Evolutionary conservation across 2,797 vertebrate species (phyloP), one percentile per base, ranked within the genome.

Genomic region (Aselliscus stoliczkanus): DNA sequence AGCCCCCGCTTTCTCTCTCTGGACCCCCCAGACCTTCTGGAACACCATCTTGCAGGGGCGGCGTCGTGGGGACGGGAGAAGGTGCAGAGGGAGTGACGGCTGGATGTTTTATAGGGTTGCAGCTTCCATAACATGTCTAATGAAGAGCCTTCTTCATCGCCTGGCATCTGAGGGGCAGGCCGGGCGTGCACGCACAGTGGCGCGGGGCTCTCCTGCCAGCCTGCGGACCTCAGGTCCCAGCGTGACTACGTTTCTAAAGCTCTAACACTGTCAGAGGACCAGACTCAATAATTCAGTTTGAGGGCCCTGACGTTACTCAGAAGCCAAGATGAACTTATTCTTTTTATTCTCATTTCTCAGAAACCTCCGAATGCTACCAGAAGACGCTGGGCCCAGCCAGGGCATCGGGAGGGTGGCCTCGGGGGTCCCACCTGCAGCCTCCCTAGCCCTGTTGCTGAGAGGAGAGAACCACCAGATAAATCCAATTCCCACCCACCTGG

Each of bases 31-130:
- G 3, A 7, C 21, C 44, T 64, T 34, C 70, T 5, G 12, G 8
- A 4, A 11, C 0, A 4, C 31, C 0, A 0, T 27, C 23, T 10
- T 0, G 2, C 17, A 7, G 8, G 1, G 17, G 17, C 39, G 0
- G 3, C 2, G 11, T n/a, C n/a, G 31, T 4, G 1, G 39, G 17
- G 27, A 0, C 0, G 0, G 4, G 42, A 6, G 18, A 31, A 21
- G 5, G 25, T 14, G 29, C 9, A 50, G 4, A 15, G 50, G 65
- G 39, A 15, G 14, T 29, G 25, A 50, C 3, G 14, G 47, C 14
- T 50, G 47, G 13, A 50, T 50, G 6, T 50, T 14, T 50, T 50
- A 50, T 50, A 50, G 47, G 47, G 15, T 14, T 15, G 47, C 14
- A 50, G 47, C 14, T 50, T 50, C 29, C 76, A 6, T 1, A 1